These are phyloP conservation scores for Zaprionus lachaisei DNA, from an alignment of 1,140 invertebrate genomes.

Conservation along the genomic window DNA sequence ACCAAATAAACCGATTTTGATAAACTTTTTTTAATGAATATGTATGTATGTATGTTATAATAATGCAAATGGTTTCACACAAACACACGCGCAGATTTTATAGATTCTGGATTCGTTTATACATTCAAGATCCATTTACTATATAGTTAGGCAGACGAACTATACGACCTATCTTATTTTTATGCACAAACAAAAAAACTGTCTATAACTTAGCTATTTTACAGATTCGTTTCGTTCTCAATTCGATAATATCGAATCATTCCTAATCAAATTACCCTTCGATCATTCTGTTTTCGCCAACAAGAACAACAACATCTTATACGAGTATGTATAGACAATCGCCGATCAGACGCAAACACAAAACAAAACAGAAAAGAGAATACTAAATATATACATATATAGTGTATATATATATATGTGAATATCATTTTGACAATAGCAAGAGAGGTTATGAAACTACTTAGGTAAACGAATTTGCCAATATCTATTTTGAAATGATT, in stretches of 20 bases:
- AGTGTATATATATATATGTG: conserved; percentile 13
- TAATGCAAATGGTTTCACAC: conserved; percentile 62
- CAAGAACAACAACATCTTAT: conserved; percentile 23
- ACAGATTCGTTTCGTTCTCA: background rate
- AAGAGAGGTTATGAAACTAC: conserved; percentile 37
- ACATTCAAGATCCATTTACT: background rate
- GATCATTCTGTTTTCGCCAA: background rate
- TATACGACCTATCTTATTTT: background rate
- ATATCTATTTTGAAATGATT: conserved; percentile 33
- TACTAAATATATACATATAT: conserved; percentile 20
- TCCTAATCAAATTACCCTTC: background rate
- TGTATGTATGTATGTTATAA: conserved; percentile 45
- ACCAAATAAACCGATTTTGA: conserved; percentile 38
- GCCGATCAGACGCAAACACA: conserved; percentile 20
- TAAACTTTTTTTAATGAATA: conserved; percentile 50
- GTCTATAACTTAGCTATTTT: conserved; percentile 1
- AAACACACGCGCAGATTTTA: conserved; percentile 37
- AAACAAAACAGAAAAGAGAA: conserved; percentile 3
- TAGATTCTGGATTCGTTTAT: conserved; percentile 1
- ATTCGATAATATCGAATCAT: background rate
- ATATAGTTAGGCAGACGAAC: background rate
- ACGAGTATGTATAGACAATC: conserved; percentile 56
- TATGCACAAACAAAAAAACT: background rate
- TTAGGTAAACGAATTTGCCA: conserved; percentile 16
- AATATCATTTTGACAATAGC: conserved; percentile 66